Base-by-base conservation (phyloP, 2,113 vertebrate species). In the human (Homo sapiens) region DNA sequence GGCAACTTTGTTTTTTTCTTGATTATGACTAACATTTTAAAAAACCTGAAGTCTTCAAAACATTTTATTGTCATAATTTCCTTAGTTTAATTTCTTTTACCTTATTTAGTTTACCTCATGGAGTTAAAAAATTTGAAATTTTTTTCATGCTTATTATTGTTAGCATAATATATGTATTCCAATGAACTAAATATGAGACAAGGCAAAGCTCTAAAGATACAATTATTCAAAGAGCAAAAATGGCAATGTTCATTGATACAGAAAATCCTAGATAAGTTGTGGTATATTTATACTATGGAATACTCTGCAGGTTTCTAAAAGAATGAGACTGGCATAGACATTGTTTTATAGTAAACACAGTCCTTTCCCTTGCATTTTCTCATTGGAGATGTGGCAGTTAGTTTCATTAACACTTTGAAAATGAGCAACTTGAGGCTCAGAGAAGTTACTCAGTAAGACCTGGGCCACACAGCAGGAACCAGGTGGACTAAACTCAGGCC, bases 351-450 rank as follows among this genome's bases (percentile, higher is more conserved):
- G 6, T 43, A 27, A 5, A 59, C 1, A 3, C 0, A 2, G 18
- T 52, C 27, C 66, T 70, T 70, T 48, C 20, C 12, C 17, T 12
- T 35, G 2, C 27, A 17, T n/a, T 40, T 30, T 22, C 30, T 76
- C 57, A 38, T 11, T n/a, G 57, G 50, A 40, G 52, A 83, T 3
- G 6, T 3, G 52, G 35, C 23, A 72, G 30, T 84, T 55, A 92
- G 78, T 89, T 84, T 72, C 61, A 84, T 11, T 35, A 93, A 27
- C 66, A 66, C 18, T 93, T 87, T 87, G 57, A 45, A 95, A 86
- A 93, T 3, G n/a, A 81, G 75, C 81, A 38, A 45, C 12, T 50
- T 3, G 17, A 35, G 38, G 27, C 35, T 82, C 75, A 91, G 81
- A 97, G 43, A 94, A 20, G 25, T 93, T 64, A 50, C 27, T 27